Conservation (phyloP, 2,797 vertebrate genomes). For the Lagodon rhomboides region DNA sequence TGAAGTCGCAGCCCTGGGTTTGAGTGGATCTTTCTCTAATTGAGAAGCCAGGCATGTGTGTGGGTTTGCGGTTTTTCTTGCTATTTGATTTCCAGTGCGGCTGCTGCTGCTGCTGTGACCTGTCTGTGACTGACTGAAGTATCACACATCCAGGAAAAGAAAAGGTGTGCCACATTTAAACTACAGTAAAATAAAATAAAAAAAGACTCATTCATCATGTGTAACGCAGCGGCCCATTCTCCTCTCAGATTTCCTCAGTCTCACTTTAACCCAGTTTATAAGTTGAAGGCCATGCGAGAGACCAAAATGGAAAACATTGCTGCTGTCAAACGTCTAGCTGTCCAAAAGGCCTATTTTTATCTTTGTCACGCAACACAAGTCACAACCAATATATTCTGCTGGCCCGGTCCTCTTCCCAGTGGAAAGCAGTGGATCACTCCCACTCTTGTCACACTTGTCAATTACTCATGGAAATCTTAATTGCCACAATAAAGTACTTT, state of each 20-base stretch:
- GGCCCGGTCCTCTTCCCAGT: conserved; percentile 40
- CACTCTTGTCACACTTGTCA: conserved; percentile 74
- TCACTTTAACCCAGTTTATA: conserved; percentile 49
- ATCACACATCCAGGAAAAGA: conserved; percentile 66
- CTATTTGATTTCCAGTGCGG: conserved; percentile 69
- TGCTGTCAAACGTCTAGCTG: conserved; percentile 59
- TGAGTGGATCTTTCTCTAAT: conserved; percentile 79
- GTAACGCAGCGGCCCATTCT: conserved; percentile 3
- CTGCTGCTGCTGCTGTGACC: conserved; percentile 69
- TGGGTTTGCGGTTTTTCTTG: conserved; percentile 82
- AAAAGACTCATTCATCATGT: conserved; percentile 31
- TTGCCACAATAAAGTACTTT: conserved; percentile 82
- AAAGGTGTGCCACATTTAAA: conserved; percentile 60
- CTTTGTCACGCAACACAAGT: conserved; percentile 73
- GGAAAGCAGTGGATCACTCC: conserved; percentile 56
- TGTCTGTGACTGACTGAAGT: conserved; percentile 57
- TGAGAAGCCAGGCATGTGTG: conserved; percentile 84
- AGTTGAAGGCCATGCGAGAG: conserved; percentile 49
- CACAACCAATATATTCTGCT: conserved; percentile 64
- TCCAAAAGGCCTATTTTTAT: conserved; percentile 75
- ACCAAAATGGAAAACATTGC: conserved; percentile 73
- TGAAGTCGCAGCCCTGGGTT: conserved; percentile 68
- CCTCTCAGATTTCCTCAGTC: conserved; percentile 38
- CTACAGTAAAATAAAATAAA: conserved; percentile 26
- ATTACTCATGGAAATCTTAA: conserved; percentile 81